A percentile compares a stretch with the other conserved stretches of the same genome.
Conservation (phyloP, 2,888 invertebrate species). For the Hemithea aestivaria region DNA sequence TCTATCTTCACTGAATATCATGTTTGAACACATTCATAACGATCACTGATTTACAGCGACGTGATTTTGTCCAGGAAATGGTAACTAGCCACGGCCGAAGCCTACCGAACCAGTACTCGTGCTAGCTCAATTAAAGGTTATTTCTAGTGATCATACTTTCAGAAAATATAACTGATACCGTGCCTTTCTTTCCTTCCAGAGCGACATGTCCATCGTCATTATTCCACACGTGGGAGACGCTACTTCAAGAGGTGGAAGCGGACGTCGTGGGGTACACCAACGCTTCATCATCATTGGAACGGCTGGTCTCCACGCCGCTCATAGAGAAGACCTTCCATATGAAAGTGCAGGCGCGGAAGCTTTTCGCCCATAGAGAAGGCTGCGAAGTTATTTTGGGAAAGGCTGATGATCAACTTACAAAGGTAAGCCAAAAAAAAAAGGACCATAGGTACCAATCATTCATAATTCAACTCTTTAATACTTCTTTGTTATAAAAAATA, state of each 20-base stretch:
- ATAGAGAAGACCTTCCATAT: conserved; percentile 93
- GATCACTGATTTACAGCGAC: too few species aligned
- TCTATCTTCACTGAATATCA: too few species aligned
- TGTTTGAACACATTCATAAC: too few species aligned
- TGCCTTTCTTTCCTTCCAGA: conserved; percentile 60
- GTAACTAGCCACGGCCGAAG: too few species aligned
- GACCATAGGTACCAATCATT: too few species aligned
- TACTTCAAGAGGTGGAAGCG: conserved; percentile 93
- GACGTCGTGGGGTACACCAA: conserved; percentile 92
- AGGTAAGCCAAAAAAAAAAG: too few species aligned
- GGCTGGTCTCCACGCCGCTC: conserved; percentile 89
- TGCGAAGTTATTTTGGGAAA: conserved; percentile 93
- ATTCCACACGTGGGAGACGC: conserved; percentile 94
- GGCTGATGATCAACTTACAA: conserved; percentile 81
- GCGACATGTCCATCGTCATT: conserved; percentile 87
- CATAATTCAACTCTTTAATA: too few species aligned
- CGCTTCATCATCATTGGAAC: conserved; percentile 87
- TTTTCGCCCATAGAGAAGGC: conserved; percentile 93
- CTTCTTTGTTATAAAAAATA: too few species aligned
- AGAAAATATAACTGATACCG: background rate
- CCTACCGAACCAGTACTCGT: too few species aligned
- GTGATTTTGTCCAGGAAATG: too few species aligned
- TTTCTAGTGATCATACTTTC: too few species aligned
- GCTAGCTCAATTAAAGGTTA: too few species aligned
- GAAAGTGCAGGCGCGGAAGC: conserved; percentile 94